These are phyloP conservation scores for Sterna hirundo DNA, from an alignment of 2,113 vertebrate species.

Conservation along the genomic window DNA sequence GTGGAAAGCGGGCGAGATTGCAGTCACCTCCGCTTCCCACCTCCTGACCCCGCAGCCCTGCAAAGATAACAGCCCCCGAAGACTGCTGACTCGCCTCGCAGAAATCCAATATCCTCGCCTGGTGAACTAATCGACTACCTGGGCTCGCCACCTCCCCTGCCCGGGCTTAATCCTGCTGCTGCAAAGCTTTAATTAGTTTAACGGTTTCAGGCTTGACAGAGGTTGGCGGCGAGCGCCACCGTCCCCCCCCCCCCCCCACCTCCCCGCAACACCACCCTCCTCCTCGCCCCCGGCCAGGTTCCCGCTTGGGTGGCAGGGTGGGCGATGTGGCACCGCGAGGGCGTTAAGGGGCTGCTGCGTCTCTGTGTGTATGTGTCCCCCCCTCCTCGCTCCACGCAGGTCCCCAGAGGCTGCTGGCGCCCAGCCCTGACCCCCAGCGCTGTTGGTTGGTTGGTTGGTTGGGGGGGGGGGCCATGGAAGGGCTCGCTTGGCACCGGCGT, in stretches of 20 bases:
- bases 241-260: too few species aligned
- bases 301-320: neutral
- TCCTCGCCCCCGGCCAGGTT: neutral
- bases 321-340: neutral
- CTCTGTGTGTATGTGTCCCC: neutral
- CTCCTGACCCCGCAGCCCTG: slow-evolving; percentile 79
- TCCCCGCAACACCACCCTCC: too few species aligned
- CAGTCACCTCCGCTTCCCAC: slow-evolving; percentile 77
- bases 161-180: slow-evolving; percentile 67
- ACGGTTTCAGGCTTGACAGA: slow-evolving; percentile 62
- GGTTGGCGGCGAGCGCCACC: neutral
- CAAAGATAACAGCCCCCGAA: slow-evolving; percentile 72
- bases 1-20: slow-evolving; percentile 56
- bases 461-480: neutral
- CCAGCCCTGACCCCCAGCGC: neutral
- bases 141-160: slow-evolving; percentile 61
- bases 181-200: slow-evolving; percentile 74
- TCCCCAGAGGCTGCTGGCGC: neutral
- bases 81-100: slow-evolving; percentile 70
- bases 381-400: fast-evolving
- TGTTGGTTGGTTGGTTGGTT: neutral
- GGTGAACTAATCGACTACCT: slow-evolving; percentile 71
- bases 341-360: neutral
- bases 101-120: slow-evolving; percentile 72
- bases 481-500: neutral